Evolutionary conservation across 2,113 vertebrate species (phyloP).

Genomic region (Ovis canadensis): DNA sequence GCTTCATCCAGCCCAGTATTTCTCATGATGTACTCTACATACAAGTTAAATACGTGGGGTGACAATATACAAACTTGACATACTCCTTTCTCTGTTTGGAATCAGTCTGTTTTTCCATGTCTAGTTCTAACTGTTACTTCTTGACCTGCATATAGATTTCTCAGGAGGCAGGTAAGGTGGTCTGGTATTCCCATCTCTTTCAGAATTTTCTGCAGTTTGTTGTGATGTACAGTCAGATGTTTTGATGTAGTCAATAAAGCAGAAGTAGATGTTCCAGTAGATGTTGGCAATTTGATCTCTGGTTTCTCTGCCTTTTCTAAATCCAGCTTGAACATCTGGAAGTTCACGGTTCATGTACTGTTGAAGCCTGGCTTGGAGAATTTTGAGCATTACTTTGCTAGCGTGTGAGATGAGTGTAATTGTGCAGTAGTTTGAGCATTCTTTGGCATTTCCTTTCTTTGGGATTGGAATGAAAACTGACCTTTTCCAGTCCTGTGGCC

Average conservation of each 20-base stretch:
- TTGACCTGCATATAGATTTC: neutral
- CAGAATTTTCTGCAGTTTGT: neutral
- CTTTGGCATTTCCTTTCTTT: neutral
- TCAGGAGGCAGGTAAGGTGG: neutral
- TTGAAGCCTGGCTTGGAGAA: neutral
- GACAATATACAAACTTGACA: neutral
- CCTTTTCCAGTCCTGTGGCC: neutral
- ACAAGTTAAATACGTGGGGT: neutral
- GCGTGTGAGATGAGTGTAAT: neutral
- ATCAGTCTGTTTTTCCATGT: neutral
- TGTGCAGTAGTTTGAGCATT: neutral
- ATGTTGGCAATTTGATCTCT: neutral
- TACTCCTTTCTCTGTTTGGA: neutral
- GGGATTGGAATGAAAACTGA: neutral
- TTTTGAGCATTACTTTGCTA: neutral
- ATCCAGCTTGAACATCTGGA: neutral
- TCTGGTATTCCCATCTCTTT: neutral
- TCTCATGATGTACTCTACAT: neutral
- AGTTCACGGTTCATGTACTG: neutral
- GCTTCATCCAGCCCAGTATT: neutral
- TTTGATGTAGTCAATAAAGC: neutral
- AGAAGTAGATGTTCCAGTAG: neutral
- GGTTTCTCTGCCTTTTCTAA: neutral
- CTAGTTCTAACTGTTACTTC: neutral
- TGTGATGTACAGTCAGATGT: neutral